Base-by-base conservation (phyloP, 37 sponge, comb jelly and placozoan genomes). In the Aphrocallistes beatrix region DNA sequence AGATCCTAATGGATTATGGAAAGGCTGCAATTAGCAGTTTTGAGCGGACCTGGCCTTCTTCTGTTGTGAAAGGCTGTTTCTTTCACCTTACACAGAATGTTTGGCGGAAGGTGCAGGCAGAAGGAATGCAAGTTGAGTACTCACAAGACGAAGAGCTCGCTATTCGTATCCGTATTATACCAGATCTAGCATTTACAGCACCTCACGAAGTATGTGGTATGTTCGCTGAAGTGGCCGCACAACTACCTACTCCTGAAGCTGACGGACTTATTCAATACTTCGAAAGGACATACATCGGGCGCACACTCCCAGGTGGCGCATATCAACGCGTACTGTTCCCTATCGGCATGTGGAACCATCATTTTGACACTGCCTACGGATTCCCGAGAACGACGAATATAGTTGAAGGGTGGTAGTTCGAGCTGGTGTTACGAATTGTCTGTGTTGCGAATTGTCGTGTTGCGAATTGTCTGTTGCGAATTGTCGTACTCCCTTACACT, bases 31-130 rank as follows among this genome's bases (percentile, higher is more conserved):
- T 60, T 6, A 60, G n/a, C 34, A 60, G 34, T 19, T 60, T 60
- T 30, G 3, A 60, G 34, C 75, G n/a, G 10, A 25, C n/a, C 25
- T 60, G 75, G 75, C 75, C 75, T 6, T 25, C 10, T 30, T 3
- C 32, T 28, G n/a, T 25, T 42, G 45, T 42, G 10, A 13, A 42
- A 42, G 21, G 75, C 34, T 60, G 75, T 60, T 60, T 60, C n/a
- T 60, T 60, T 60, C 75, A 60, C 75, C 34, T 28, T 60, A 60
- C 75, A 8, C 75, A 60, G 21, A 60, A 60, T 60, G n/a, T 60
- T 28, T 60, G 75, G 75, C 75, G 75, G 8, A 60, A 60, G 75
- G 75, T 60, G n/a, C 75, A 60, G n/a, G 75, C 75, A 60, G 75
- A 13, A 60, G 75, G 75, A 6, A 25, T 60, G 75, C 75, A 60